Base-by-base conservation (phyloP, 1,140 invertebrate species). In the Scaptomyza hsui region DNA sequence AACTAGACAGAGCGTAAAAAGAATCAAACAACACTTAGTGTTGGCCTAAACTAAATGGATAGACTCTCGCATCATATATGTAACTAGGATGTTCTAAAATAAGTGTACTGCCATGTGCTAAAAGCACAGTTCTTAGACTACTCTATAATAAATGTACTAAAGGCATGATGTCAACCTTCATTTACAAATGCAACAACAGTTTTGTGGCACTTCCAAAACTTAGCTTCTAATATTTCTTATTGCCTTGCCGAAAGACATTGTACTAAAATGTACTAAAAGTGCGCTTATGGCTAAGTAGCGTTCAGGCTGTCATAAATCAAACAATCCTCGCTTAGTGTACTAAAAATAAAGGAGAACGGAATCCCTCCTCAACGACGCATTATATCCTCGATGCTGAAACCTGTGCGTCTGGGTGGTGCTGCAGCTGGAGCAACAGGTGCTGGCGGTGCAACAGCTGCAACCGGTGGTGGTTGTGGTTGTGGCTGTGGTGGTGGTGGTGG, bases 341-440 rank as follows among this genome's bases (percentile, higher is more conserved):
- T 69, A 62, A 52, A 51, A 56, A 51, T 7, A 48, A 2, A 16
- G 39, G 24, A 6, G 0, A 16, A 45, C 21, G 10, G 0, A 9
- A 37, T 26, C 26, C 35, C 13, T 16, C 2, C 12, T 80, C 35
- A 95, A 89, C 94, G 94, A 79, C 94, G 92, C 94, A 95, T 95
- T 55, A 95, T 95, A 72, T 95, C 94, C 88, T 95, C 95, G 91
- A 95, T 95, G 86, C 94, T 95, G 89, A 95, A 95, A 24, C 94
- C 94, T 86, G 92, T 94, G 92, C 92, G 94, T 92, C 89, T 93
- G 78, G 71, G 93, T 51, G 92, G 93, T 65, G 89, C 92, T 64
- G 90, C 93, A 65, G 79, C 92, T 19, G 79, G 72, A 71, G 92
- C 56, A 19, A 35, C 35, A 12, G 42, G 92, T 91, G 92, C 67